A percentile compares a stretch with the other conserved stretches of the same genome.
Conservation (phyloP, 2,797 vertebrate species). For the Mormyrops boulengeri region DNA sequence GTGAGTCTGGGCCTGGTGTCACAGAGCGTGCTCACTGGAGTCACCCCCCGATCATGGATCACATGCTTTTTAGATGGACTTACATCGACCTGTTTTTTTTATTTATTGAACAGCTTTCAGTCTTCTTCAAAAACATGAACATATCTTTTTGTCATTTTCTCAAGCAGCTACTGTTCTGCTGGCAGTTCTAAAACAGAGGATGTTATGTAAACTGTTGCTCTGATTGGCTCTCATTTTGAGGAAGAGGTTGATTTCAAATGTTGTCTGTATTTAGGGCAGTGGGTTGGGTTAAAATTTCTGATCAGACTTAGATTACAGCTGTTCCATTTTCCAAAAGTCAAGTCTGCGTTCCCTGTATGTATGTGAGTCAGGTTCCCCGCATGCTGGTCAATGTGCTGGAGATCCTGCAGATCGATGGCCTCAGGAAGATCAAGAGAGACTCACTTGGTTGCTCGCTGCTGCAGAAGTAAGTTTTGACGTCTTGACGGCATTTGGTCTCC, state of each 20-base stretch:
- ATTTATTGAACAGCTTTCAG: not conserved
- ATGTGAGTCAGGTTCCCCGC: conserved; percentile 71
- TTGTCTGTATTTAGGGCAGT: not conserved
- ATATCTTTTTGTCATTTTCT: not conserved
- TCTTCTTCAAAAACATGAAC: not conserved
- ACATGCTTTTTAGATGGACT: not conserved
- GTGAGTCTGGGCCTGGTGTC: conserved; percentile 49
- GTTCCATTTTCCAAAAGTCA: not conserved
- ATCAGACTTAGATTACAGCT: not conserved
- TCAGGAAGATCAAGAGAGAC: conserved; percentile 62
- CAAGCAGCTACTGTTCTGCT: not conserved
- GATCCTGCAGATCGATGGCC: conserved; percentile 68
- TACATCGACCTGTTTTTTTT: not conserved
- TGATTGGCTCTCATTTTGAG: not conserved
- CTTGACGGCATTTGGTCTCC: not conserved
- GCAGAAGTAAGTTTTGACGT: conserved; percentile 57
- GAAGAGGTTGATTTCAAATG: not conserved
- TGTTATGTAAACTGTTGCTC: not conserved
- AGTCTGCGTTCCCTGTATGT: not conserved
- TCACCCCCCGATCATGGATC: not conserved
- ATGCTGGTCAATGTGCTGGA: conserved; percentile 75
- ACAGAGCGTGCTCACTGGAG: not conserved
- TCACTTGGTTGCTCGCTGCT: conserved; percentile 55
- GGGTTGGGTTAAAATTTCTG: not conserved
- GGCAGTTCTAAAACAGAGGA: not conserved